These are phyloP conservation scores for Suricata suricatta DNA, from an alignment of 2,113 vertebrate species.

Conservation along the genomic window DNA sequence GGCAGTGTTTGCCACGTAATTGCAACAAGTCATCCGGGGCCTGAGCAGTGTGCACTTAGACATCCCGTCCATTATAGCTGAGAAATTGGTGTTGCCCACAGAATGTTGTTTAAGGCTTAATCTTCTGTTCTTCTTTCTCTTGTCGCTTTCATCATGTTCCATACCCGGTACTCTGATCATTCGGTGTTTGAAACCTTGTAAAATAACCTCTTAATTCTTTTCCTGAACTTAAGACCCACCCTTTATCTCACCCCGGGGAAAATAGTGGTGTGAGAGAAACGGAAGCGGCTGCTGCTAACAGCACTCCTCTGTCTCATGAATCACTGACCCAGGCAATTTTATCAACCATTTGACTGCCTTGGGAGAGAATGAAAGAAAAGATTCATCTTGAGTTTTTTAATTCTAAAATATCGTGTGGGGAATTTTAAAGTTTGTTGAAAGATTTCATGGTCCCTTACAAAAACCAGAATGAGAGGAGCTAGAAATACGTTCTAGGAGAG, in stretches of 20 bases:
- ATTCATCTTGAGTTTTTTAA: neutral
- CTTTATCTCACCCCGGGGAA: neutral
- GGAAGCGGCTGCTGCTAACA: too few species aligned
- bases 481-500: neutral
- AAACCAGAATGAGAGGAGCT: neutral
- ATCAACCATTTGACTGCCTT: neutral
- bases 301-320: neutral
- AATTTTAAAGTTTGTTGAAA: neutral
- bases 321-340: neutral
- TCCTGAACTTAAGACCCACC: neutral
- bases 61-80: neutral
- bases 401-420: neutral
- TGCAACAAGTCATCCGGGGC: neutral
- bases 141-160: neutral
- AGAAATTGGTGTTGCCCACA: neutral
- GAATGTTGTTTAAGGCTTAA: neutral
- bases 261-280: neutral
- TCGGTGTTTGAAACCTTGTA: neutral
- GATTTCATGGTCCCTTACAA: neutral
- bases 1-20: neutral
- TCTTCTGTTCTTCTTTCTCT: constrained; percentile 13
- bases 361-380: neutral
- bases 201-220: neutral
- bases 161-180: neutral
- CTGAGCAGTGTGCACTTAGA: neutral